phyloP scores from a whole-genome alignment of 1,140 invertebrate species.

The Habropoda laboriosa region DNA sequence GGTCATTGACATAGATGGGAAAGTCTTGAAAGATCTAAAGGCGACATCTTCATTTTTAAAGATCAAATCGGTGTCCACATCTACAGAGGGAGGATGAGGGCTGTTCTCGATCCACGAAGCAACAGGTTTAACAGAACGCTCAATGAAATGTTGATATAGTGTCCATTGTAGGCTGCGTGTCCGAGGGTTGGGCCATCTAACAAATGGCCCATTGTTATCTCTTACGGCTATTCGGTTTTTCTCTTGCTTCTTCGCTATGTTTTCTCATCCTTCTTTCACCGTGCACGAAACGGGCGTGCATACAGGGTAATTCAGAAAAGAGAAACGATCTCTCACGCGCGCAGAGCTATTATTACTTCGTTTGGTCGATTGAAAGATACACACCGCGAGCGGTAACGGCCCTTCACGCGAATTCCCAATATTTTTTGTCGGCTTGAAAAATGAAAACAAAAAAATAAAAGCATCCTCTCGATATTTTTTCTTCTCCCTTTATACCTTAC shows the following conservation, averaged over 20 bases:
- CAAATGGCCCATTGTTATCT: slow-evolving; percentile 77
- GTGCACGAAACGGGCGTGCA: slow-evolving; percentile 25
- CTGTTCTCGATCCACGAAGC: slow-evolving; percentile 26
- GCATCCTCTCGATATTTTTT: background rate
- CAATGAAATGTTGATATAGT: slow-evolving; percentile 76
- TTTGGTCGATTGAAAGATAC: slow-evolving; percentile 39
- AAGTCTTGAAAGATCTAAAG: background rate
- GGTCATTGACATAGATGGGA: background rate
- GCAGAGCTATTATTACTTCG: slow-evolving; percentile 34
- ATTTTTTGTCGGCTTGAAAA: background rate
- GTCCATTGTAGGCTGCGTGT: slow-evolving; percentile 70
- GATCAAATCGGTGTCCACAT: background rate
- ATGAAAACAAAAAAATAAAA: background rate
- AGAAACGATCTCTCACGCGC: slow-evolving; percentile 42
- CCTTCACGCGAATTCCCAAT: background rate
- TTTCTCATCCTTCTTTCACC: slow-evolving; percentile 27
- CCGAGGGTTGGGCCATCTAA: slow-evolving; percentile 67
- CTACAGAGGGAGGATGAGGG: slow-evolving; percentile 12
- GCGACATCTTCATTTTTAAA: slow-evolving; percentile 60
- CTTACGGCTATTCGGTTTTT: slow-evolving; percentile 42
- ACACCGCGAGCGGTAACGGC: background rate
- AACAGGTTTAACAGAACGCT: slow-evolving; percentile 64
- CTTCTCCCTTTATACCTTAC: background rate
- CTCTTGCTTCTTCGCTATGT: slow-evolving; percentile 41
- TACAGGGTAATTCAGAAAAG: slow-evolving; percentile 49